Evolutionary conservation across 2,888 invertebrate species (phyloP).

Genomic region (Aphrophora alni): DNA sequence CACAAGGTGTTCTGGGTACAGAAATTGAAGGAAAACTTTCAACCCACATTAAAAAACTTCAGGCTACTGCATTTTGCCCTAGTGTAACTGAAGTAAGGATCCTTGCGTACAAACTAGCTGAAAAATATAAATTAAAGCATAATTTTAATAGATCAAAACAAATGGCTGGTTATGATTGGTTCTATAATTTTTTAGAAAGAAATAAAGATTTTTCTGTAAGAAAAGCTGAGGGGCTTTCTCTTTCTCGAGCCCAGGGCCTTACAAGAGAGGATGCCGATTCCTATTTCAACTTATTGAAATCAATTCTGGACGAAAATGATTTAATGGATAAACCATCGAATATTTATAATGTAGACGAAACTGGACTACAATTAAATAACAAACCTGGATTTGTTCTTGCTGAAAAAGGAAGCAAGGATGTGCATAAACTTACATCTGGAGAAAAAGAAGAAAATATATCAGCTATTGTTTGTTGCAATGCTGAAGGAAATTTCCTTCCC

Average conservation of each 20-base stretch:
- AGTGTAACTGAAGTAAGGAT: too few relatives aligned
- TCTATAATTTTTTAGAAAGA: too few relatives aligned
- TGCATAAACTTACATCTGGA: neutral
- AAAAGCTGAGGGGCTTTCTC: too few relatives aligned
- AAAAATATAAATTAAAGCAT: neutral
- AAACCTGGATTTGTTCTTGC: neutral
- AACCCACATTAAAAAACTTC: too few relatives aligned
- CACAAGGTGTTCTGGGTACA: too few relatives aligned
- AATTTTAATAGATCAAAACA: too few relatives aligned
- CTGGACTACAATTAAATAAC: neutral
- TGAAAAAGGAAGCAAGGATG: neutral
- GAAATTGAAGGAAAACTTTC: too few relatives aligned
- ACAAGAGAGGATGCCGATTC: neutral
- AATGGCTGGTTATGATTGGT: too few relatives aligned
- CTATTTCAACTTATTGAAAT: neutral
- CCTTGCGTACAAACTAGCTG: too few relatives aligned
- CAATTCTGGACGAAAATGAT: neutral
- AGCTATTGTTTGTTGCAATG: neutral
- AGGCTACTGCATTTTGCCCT: too few relatives aligned
- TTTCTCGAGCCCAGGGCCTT: neutral
- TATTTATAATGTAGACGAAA: neutral
- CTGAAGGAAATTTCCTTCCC: neutral
- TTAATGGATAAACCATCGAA: neutral
- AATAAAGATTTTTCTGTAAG: too few relatives aligned
- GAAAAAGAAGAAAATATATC: constrained; percentile 3